phyloP scores from a whole-genome alignment of 2,888 invertebrate genomes.

The Iphiclides podalirius region DNA sequence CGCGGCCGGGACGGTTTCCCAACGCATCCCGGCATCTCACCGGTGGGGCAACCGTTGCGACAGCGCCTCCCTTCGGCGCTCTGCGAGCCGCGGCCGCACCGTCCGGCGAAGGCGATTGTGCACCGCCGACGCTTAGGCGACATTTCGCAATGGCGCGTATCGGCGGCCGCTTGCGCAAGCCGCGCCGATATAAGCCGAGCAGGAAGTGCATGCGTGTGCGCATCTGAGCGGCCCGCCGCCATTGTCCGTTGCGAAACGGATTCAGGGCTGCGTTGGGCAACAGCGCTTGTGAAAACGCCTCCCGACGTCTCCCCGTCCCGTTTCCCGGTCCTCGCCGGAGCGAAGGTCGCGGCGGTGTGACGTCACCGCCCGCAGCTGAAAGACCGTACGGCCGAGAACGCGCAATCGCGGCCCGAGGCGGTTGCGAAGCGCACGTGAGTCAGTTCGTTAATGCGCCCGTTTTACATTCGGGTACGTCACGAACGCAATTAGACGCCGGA shows the following conservation, averaged over 20 bases:
- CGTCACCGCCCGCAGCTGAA: neutral
- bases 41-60: conserved; percentile 72
- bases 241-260: conserved; percentile 73
- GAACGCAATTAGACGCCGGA: conserved; percentile 34
- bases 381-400: conserved; percentile 28
- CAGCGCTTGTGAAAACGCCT: conserved; percentile 62
- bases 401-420: conserved; percentile 35
- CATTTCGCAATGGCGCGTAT: conserved; percentile 59
- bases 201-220: conserved; percentile 77
- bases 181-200: conserved; percentile 68
- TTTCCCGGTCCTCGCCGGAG: neutral
- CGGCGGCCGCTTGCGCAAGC: conserved; percentile 66
- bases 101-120: conserved; percentile 34
- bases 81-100: neutral
- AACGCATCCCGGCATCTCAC: conserved; percentile 70
- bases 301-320: conserved; percentile 31
- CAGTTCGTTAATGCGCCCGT: conserved; percentile 59
- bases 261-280: conserved; percentile 78
- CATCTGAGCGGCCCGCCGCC: conserved; percentile 66
- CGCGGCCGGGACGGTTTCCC: conserved; percentile 76
- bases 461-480: conserved; percentile 52
- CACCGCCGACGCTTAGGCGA: conserved; percentile 52
- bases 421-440: conserved; percentile 69
- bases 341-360: conserved; percentile 1
- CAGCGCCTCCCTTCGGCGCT: conserved; percentile 73